A percentile compares a stretch with the other conserved stretches of the same genome.
phyloP scores from a whole-genome alignment of 1,140 invertebrate genomes.

The Calliphora vicina region DNA sequence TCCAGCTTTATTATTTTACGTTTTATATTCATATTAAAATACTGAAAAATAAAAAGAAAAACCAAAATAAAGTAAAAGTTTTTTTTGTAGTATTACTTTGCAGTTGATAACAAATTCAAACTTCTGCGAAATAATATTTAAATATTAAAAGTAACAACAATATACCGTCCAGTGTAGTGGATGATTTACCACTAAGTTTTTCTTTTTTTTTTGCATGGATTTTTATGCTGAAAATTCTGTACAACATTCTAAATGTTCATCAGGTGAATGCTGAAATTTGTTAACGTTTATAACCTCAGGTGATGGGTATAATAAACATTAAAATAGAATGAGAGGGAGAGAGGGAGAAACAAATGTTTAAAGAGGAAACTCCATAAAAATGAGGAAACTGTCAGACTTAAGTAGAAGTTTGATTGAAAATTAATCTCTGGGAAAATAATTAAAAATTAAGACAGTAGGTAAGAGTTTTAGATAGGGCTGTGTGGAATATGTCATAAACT shows the following conservation, averaged over 20 bases:
- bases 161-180: background rate
- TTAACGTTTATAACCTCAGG: background rate
- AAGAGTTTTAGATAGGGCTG: too few species aligned
- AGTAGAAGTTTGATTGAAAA: slow-evolving; percentile 24
- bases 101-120: background rate
- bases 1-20: background rate
- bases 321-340: too few species aligned
- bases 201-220: background rate
- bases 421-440: slow-evolving; percentile 26
- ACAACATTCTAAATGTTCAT: background rate
- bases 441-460: background rate
- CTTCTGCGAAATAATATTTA: slow-evolving; percentile 12
- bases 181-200: background rate
- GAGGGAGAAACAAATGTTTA: background rate
- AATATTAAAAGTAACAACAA: background rate
- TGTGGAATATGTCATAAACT: too few species aligned
- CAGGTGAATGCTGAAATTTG: background rate
- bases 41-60: background rate
- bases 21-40: background rate
- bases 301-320: background rate
- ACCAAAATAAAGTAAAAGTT: background rate
- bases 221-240: background rate
- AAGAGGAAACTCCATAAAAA: background rate
- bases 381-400: background rate
- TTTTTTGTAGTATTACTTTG: background rate